Conservation (phyloP, 2,797 vertebrate genomes). For the Tenualosa ilisha region DNA sequence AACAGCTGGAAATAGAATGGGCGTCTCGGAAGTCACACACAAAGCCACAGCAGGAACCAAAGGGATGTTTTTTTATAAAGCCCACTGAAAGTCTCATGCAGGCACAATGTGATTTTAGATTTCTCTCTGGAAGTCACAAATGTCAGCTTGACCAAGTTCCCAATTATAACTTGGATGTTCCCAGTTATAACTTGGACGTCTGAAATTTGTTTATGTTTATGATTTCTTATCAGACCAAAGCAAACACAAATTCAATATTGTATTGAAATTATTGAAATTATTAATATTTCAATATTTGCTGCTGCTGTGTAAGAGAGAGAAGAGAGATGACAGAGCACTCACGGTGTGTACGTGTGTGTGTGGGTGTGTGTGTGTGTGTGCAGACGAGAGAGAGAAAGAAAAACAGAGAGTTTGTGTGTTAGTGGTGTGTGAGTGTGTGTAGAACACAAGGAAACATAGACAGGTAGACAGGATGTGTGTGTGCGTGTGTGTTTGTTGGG, state of each 20-base stretch:
- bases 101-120: neutral
- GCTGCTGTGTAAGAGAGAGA: neutral
- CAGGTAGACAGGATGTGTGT: too few relatives aligned
- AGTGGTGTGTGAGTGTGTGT: neutral
- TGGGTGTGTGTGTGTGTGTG: neutral
- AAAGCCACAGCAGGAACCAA: neutral
- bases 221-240: too few relatives aligned
- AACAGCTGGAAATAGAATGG: constrained; percentile 2
- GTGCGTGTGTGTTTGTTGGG: too few relatives aligned
- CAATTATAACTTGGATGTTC: neutral
- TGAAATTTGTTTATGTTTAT: neutral
- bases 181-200: neutral
- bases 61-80: neutral
- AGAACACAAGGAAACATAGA: too few relatives aligned
- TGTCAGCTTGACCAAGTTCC: neutral
- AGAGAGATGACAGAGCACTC: neutral
- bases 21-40: constrained; percentile 11
- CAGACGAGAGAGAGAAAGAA: neutral
- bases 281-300: neutral
- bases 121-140: neutral
- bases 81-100: neutral
- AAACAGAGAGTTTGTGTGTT: too few relatives aligned
- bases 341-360: neutral
- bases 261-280: too few relatives aligned
- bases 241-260: too few relatives aligned